Percentiles rank a stretch among this genome's conserved stretches.
Conservation (phyloP, 2,113 vertebrate species). For the Pteronura brasiliensis region DNA sequence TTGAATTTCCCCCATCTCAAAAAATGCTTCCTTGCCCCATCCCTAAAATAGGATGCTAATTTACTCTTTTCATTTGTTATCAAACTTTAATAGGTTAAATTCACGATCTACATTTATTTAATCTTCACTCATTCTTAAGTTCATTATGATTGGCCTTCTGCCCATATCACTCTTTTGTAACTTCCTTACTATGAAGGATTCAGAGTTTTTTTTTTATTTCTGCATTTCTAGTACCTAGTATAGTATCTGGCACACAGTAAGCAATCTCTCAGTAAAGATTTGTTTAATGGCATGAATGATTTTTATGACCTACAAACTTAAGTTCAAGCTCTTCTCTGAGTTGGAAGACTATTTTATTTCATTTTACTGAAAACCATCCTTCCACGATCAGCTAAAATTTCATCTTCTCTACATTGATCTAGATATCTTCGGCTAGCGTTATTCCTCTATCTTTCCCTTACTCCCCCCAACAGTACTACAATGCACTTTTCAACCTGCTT, state of each 20-base stretch:
- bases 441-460: not conserved
- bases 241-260: not conserved
- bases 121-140: not conserved
- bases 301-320: slow-evolving; percentile 22
- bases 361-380: slow-evolving; percentile 14
- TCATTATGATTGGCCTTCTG: not conserved
- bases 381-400: slow-evolving; percentile 13
- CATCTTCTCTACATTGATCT: not conserved
- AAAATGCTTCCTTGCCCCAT: not conserved
- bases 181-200: not conserved
- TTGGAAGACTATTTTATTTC: not conserved
- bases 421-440: not conserved
- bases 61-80: not conserved
- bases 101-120: not conserved
- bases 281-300: not conserved
- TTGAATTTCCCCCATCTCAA: not conserved
- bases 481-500: not conserved
- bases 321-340: not conserved
- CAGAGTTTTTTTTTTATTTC: not conserved
- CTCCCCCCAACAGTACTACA: not conserved
- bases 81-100: not conserved
- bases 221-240: not conserved
- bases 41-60: not conserved
- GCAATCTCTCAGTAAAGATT: slow-evolving; percentile 13
- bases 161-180: not conserved